Evolutionary conservation across 1,140 invertebrate genomes (phyloP).

Genomic region (Anastrepha ludens): DNA sequence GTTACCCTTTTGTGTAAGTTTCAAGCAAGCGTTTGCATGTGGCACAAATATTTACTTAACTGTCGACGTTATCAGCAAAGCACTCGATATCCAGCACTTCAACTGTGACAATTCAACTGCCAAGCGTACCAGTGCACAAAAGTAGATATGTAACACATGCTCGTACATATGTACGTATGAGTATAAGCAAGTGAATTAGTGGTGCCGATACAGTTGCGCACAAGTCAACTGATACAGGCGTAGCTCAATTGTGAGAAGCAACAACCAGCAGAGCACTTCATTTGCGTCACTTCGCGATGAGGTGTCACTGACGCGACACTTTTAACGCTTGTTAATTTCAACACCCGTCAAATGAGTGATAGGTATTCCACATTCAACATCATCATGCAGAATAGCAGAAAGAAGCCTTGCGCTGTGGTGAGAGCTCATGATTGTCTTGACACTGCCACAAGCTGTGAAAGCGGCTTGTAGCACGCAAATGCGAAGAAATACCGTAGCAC

Average conservation of each 20-base stretch:
- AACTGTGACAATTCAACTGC: conserved; percentile 33
- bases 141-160: background rate
- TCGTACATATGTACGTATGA: background rate
- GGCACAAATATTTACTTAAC: conserved; percentile 11
- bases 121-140: background rate
- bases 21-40: background rate
- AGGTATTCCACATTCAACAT: too few relatives aligned
- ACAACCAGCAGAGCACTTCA: background rate
- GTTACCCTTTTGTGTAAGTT: background rate
- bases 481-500: too few relatives aligned
- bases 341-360: background rate
- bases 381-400: too few relatives aligned
- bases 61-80: conserved; percentile 14
- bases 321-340: conserved; percentile 43
- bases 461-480: too few relatives aligned
- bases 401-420: too few relatives aligned
- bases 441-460: too few relatives aligned
- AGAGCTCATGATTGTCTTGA: too few relatives aligned
- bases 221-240: background rate
- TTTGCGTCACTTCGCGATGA: background rate
- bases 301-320: conserved; percentile 7
- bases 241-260: background rate
- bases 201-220: background rate
- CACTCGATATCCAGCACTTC: conserved; percentile 17
- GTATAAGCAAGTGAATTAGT: background rate